Evolutionary conservation across 2,888 invertebrate genomes (phyloP), one percentile per base, ranked within the genome.

Genomic region (Xiphydria camelus): DNA sequence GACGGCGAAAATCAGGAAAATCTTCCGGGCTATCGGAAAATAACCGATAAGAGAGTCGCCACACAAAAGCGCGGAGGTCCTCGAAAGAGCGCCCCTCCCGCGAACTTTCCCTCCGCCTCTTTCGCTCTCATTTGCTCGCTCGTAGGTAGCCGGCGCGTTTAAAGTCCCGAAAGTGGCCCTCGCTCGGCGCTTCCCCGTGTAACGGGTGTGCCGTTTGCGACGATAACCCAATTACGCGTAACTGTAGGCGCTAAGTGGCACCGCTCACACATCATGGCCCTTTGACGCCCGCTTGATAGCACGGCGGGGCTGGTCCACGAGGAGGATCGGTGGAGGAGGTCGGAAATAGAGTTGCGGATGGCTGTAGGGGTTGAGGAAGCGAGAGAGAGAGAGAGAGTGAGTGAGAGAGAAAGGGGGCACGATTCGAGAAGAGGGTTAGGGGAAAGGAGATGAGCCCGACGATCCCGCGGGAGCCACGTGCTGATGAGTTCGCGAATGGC

Each of bases 361-460:
- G n/a, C 12, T n/a, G 9, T 12, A n/a, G 2, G 23, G 2, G 9
- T 2, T n/a, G n/a, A n/a, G n/a, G n/a, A n/a, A n/a, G n/a, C n/a
- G n/a, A n/a, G n/a, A n/a, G n/a, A n/a, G n/a, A n/a, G n/a, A n/a
- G n/a, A n/a, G n/a, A n/a, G n/a, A n/a, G n/a, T n/a, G n/a, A n/a
- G n/a, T n/a, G n/a, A n/a, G n/a, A n/a, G n/a, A n/a, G 21, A 4
- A 18, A 35, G 35, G 35, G 21, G 18, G 15, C 23, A 2, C 9
- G 23, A 23, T n/a, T 2, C 23, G n/a, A 23, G 23, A 7, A 23
- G 34, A 25, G 7, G 35, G 43, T 20, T 14, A 18, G 23, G 35
- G 36, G 49, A 45, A 45, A 55, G 51, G 43, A n/a, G 55, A 56
- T 55, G 47, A 52, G 34, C 52, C 22, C 31, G 38, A 39, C 45